Evolutionary conservation across 2,113 vertebrate species (phyloP).

Genomic region (Sebastes schlegelii): DNA sequence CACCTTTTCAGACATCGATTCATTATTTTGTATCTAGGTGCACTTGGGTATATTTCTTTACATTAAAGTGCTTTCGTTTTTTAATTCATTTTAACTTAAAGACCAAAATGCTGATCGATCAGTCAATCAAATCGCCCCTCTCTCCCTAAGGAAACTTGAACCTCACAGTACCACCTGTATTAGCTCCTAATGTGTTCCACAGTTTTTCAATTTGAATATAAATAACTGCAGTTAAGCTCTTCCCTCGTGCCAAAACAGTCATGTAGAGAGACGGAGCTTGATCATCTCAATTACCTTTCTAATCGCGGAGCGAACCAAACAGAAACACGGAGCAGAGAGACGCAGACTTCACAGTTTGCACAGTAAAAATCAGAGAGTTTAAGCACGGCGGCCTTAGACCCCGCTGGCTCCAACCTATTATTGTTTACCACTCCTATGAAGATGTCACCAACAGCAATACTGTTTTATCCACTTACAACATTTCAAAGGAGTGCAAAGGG

Average conservation of each 20-base stretch:
- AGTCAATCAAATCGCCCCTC: not conserved
- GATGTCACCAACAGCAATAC: constrained; percentile 75
- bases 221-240: constrained; percentile 25
- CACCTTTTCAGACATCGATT: not conserved
- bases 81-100: not conserved
- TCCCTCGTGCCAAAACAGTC: constrained; percentile 14
- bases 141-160: not conserved
- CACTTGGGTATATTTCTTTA: not conserved
- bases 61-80: not conserved
- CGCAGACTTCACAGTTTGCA: constrained; percentile 24
- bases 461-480: constrained; percentile 82
- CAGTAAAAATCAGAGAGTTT: constrained; percentile 47
- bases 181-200: constrained; percentile 8
- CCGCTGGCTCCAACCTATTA: constrained; percentile 56
- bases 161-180: not conserved
- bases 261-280: constrained; percentile 4
- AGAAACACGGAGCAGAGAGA: not conserved
- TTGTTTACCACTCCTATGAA: constrained; percentile 80
- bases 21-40: not conserved
- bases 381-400: constrained; percentile 43
- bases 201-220: constrained; percentile 22
- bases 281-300: constrained; percentile 56
- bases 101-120: not conserved
- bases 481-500: constrained; percentile 80
- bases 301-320: constrained; percentile 24